Base-by-base conservation (phyloP, 2,888 invertebrate species). In the Drosophila birchii region DNA sequence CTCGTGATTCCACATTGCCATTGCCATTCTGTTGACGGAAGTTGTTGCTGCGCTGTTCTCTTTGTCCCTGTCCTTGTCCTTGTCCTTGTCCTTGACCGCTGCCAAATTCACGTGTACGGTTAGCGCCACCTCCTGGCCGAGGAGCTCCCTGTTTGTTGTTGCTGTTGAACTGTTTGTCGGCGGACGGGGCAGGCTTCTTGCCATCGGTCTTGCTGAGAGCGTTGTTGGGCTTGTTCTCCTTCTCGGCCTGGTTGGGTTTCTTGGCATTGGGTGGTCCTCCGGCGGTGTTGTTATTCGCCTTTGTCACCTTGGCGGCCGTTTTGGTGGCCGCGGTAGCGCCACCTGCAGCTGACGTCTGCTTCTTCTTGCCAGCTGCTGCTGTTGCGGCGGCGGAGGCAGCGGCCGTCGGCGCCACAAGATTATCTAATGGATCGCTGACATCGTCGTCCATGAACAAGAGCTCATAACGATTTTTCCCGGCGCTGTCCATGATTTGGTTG, bases 1-100 rank as follows among this genome's bases (percentile, higher is more conserved):
- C 97, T 56, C 95, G 94, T 68, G 94, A 94, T 89, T 95, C 85
- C 7, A 75, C 74, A 39, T 63, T 63, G 69, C 76, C 69, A 8
- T 60, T 95, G 38, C 93, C 92, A 78, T 91, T 93, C 43, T 91
- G 91, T 80, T 91, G 91, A 75, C 91, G 79, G 78, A 89, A 80
- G 76, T 89, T 88, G 63, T 79, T 81, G 77, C 81, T 90, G 75
- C 91, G 91, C 60, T 88, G 85, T 62, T 88, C 61, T 26, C 62
- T 32, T 51, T 75, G 68, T 23, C 62, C 61, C 18, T 87, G 87
- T 63, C 32, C 34, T 16, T 62, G 59, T 45, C 64, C 62, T 26
- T 83, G 73, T 78, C 88, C 84, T 26, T 83, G 73, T 78, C 88
- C 84, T 88, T 86, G 86, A 86, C 88, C 86, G 79, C 74, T 66